Evolutionary conservation across 2,797 vertebrate species (phyloP), one percentile per base, ranked within the genome.

Genomic region (Salarias fasciatus): DNA sequence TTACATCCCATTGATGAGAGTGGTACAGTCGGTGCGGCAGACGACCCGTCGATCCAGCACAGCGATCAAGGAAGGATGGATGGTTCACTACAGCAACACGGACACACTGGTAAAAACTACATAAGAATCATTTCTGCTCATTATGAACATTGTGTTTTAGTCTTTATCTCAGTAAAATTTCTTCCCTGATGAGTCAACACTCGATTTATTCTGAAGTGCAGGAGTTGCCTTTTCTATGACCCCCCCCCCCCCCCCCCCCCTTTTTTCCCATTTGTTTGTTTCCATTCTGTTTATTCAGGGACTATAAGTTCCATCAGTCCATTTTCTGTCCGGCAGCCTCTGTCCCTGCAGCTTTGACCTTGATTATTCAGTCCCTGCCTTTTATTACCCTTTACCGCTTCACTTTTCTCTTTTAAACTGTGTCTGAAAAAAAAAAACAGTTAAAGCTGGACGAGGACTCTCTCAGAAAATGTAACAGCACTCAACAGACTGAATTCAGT

Each of bases 21-120:
- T 97, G 60, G 95, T 97, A 2, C 96, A 97, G 87, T 97, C 95
- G 0, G 91, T 97, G 68, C 88, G 95, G 31, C 95, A 97, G 80
- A 97, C 95, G 0, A 96, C 95, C 0, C 92, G 95, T 2, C 93
- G 95, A n/a, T 96, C 95, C 44, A 96, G 95, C 74, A 96, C 93
- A 0, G 86, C 95, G 0, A 91, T 97, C 62, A 95, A 95, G 31
- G 95, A 97, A 82, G 95, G 96, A 30, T 97, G 95, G 95, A 90
- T 97, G 90, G 95, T 97, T 72, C 96, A 97, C 86, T 97, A 95
- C 89, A 97, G 94, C 86, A 95, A 93, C 79, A 96, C 95, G 88
- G 96, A 97, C 87, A 95, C 94, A 6, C 88, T 97, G 95, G 96
- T 97, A 92, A 24, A 24, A 24, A 24, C 2, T 24, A 24, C 18